These are phyloP conservation scores for Coenonympha arcania DNA, from an alignment of 2,888 invertebrate species.

Conservation along the genomic window DNA sequence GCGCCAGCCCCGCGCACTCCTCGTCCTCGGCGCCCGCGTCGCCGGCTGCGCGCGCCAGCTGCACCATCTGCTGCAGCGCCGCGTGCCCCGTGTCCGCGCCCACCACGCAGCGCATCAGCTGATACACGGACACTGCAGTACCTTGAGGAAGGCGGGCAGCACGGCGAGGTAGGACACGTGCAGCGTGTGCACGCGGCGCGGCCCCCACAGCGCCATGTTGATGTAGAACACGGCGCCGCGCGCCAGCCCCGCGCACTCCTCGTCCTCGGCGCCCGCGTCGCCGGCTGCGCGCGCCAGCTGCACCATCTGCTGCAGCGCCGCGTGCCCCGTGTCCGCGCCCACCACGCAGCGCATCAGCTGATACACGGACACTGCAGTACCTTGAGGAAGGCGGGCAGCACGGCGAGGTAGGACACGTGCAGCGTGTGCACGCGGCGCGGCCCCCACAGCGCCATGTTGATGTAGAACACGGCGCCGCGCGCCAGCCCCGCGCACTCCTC, in stretches of 20 bases:
- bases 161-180: slow-evolving; percentile 87
- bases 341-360: slow-evolving; percentile 92
- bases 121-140: slow-evolving; percentile 30
- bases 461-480: slow-evolving; percentile 91
- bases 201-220: slow-evolving; percentile 94
- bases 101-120: slow-evolving; percentile 92
- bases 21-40: slow-evolving; percentile 68
- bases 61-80: slow-evolving; percentile 84
- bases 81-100: slow-evolving; percentile 95
- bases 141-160: slow-evolving; percentile 77
- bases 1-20: slow-evolving; percentile 73
- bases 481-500: slow-evolving; percentile 74
- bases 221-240: slow-evolving; percentile 93
- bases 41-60: slow-evolving; percentile 66
- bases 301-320: slow-evolving; percentile 85
- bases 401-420: slow-evolving; percentile 84
- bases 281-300: slow-evolving; percentile 67
- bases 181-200: slow-evolving; percentile 80
- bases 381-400: slow-evolving; percentile 79
- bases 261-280: slow-evolving; percentile 65
- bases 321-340: slow-evolving; percentile 93
- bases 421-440: slow-evolving; percentile 81
- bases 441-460: slow-evolving; percentile 95
- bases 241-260: slow-evolving; percentile 73
- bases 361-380: slow-evolving; percentile 32